Conservation (phyloP, 2,113 vertebrate genomes). For the Sphaerodactylus townsendi region DNA sequence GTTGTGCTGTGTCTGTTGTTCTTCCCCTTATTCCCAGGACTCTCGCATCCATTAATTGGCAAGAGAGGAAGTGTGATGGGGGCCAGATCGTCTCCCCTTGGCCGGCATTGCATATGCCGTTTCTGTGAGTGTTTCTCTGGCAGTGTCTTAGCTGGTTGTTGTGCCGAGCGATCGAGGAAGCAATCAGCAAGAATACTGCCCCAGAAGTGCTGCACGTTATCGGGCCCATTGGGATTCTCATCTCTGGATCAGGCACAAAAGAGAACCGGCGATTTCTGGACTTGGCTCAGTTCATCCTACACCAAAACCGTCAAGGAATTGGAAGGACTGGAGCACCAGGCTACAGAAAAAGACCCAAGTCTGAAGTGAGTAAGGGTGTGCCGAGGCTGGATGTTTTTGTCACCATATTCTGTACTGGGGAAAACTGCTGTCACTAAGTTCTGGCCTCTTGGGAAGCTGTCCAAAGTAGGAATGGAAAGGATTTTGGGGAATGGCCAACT, state of each 20-base stretch:
- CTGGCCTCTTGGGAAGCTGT: not conserved
- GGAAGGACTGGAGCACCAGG: not conserved
- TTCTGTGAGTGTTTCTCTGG: conserved; percentile 99
- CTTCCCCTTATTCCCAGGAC: conserved; percentile 23
- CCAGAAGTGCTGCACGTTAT: conserved; percentile 95
- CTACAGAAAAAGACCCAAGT: not conserved
- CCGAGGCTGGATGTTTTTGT: not conserved
- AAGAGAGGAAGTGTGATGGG: not conserved
- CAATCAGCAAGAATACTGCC: conserved; percentile 99
- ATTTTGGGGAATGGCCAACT: no score
- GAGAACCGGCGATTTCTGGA: not conserved
- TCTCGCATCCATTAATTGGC: not conserved
- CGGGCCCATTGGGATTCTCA: conserved; percentile 33
- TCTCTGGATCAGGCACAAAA: not conserved
- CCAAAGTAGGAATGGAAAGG: not conserved
- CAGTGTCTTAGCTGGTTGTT: conserved; percentile 99
- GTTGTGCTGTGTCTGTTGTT: not conserved
- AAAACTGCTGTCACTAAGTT: not conserved
- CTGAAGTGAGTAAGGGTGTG: not conserved
- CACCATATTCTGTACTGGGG: not conserved
- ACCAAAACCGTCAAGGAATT: not conserved
- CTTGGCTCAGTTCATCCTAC: no score
- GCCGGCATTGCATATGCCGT: conserved; percentile 56
- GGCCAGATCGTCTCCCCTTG: accelerated
- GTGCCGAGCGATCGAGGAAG: conserved; percentile 92